phyloP scores from a whole-genome alignment of 2,888 invertebrate genomes.

The Biston stratarius region DNA sequence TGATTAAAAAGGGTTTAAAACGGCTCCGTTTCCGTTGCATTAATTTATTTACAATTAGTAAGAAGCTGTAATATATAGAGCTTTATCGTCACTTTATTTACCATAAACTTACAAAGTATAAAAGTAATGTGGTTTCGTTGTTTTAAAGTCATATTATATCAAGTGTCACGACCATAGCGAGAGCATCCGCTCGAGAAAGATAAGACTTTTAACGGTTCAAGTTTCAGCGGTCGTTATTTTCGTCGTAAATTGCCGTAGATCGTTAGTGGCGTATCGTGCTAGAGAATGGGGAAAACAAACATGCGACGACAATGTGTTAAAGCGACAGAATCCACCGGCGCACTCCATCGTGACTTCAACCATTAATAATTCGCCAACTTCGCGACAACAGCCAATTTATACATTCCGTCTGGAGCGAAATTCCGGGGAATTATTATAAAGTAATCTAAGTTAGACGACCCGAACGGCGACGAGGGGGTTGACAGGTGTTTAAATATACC shows the following conservation, averaged over 20 bases:
- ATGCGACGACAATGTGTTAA: constrained; percentile 67
- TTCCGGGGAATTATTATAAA: constrained; percentile 79
- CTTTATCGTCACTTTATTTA: constrained; percentile 17
- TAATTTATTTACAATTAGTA: constrained; percentile 11
- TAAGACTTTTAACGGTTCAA: constrained; percentile 67
- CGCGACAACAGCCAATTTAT: constrained; percentile 75
- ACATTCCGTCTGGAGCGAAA: constrained; percentile 73
- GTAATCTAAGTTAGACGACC: constrained; percentile 82
- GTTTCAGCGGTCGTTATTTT: constrained; percentile 65
- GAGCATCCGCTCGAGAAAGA: constrained; percentile 57
- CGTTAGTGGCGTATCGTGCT: constrained; percentile 60
- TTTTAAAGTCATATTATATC: constrained; percentile 42
- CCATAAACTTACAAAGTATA: constrained; percentile 33
- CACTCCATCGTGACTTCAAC: constrained; percentile 59
- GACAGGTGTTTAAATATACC: constrained; percentile 81
- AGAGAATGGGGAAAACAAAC: constrained; percentile 62
- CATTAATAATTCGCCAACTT: constrained; percentile 76
- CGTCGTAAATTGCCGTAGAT: constrained; percentile 67
- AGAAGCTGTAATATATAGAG: constrained; percentile 13
- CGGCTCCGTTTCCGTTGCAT: neutral
- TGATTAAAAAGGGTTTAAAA: constrained; percentile 15
- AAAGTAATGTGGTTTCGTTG: constrained; percentile 51
- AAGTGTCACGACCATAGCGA: constrained; percentile 44
- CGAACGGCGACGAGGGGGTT: constrained; percentile 69
- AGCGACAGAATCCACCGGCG: constrained; percentile 60